Base-by-base conservation (phyloP, 1,140 invertebrate genomes). In the Ips nitidus region DNA sequence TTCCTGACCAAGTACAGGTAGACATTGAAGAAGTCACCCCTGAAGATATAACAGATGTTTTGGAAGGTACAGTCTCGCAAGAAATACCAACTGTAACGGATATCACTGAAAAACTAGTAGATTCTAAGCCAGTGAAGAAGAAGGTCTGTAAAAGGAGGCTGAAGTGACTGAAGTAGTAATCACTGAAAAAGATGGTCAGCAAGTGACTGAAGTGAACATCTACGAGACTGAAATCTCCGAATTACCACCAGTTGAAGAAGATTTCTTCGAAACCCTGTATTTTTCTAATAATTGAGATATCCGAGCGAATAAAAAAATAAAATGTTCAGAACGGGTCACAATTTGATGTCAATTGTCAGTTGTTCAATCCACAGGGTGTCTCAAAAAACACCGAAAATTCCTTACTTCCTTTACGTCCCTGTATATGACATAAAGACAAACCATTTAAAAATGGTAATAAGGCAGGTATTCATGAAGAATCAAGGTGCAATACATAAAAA, bases 81-180 rank as follows among this genome's bases (percentile, higher is more conserved):
- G 76, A 76, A 72, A 7, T 73, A 5, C 75, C 76, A 2, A 62
- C 69, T 56, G 66, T 73, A 53, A 70, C 71, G 6, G 52, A 73
- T 65, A 41, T 77, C 37, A 73, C 56, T 41, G 58, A 74, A 66
- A 45, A 62, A 50, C 53, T 61, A 37, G 58, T 62, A 41, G 65
- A 71, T 40, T 65, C 78, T 53, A 71, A 73, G 36, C 75, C 71
- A 7, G 38, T 41, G 77, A 75, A 2, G 77, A 79, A 38, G 78
- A 76, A 65, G 52, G 72, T 22, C 64, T 74, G 6, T 76, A 76
- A 62, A 81, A 79, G 72, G 42, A 81, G 69, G 71, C 82, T 70
- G 77, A 84, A 75, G 75, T 80, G 1, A 82, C 79, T 3, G 81
- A 83, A 77, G 81, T 82, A 69, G 80, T 81, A 42, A 82, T 83